Percentiles rank a stretch among this genome's conserved stretches.
Conservation (phyloP, 2,888 invertebrate species). For the Trileptium ribeirensis region DNA sequence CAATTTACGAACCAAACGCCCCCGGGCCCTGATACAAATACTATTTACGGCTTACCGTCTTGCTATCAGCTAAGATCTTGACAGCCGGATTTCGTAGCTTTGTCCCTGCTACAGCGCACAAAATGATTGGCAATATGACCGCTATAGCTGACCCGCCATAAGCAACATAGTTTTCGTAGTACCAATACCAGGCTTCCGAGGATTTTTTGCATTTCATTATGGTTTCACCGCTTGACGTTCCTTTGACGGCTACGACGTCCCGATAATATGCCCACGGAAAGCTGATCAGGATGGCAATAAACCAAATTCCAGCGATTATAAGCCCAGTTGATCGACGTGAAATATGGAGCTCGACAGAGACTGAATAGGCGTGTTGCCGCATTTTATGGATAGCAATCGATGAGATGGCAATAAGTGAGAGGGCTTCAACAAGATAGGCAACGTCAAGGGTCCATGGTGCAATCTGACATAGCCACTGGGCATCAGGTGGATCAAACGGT, state of each 20-base stretch:
- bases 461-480: not conserved
- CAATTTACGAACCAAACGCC: too few relatives aligned
- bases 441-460: conserved; percentile 1
- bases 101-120: not conserved
- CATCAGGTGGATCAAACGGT: conserved; percentile 3
- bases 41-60: not conserved
- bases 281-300: not conserved
- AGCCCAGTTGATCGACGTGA: not conserved
- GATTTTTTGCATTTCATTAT: not conserved
- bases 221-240: not conserved
- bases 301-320: not conserved
- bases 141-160: not conserved
- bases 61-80: not conserved
- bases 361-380: not conserved
- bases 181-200: not conserved
- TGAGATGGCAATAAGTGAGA: not conserved
- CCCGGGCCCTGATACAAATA: too few relatives aligned
- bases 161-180: not conserved
- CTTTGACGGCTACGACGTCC: not conserved
- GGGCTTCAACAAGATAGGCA: conserved; percentile 1
- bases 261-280: not conserved
- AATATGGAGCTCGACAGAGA: not conserved
- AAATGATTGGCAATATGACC: not conserved
- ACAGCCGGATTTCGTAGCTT: not conserved
- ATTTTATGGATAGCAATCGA: not conserved